Evolutionary conservation across 2,113 vertebrate species (phyloP), one percentile per base, ranked within the genome.

Genomic region (Xiphias gladius): DNA sequence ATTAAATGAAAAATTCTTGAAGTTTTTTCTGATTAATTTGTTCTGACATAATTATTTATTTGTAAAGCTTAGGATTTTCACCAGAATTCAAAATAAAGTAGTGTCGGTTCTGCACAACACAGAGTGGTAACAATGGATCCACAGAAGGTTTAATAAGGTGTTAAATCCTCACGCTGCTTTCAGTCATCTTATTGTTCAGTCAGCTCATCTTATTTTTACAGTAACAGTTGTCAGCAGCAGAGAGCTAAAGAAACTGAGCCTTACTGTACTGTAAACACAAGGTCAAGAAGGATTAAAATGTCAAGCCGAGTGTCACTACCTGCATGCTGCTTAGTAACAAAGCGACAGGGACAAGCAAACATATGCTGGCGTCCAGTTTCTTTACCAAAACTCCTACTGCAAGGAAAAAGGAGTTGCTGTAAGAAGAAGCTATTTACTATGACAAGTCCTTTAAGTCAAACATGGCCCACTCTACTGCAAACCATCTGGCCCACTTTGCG

Each of bases 401-500:
- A 54, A 59, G 65, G 41, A 81, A 37, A 35, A 58, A 11, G 0
- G 8, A 58, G 20, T 50, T 55, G 19, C 4, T 62, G 3, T 46
- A 19, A 70, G 35, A 46, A 10, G 12, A 83, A 70, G 28, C 68
- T 32, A 54, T 80, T 58, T 69, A 14, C 35, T 46, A 19, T 32
- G 37, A 77, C 26, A 54, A 28, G 41, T 10, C 1, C 19, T 83
- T 24, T 64, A 46, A 61, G 26, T 68, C 66, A 72, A 68, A 69
- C 59, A 13, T 26, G 62, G 64, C 50, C 76, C 35, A 70, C 64
- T 85, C 59, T 22, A 12, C 63, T 76, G 76, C 72, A 87, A 88
- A 90, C 78, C 72, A 81, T 80, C 68, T 84, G 91, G 32, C 82
- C 88, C 88, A 90, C 80, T 92, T 92, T 84, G 73, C 26, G 12